Evolutionary conservation across 2,888 invertebrate genomes (phyloP), one percentile per base, ranked within the genome.

Genomic region (Eledone cirrhosa): DNA sequence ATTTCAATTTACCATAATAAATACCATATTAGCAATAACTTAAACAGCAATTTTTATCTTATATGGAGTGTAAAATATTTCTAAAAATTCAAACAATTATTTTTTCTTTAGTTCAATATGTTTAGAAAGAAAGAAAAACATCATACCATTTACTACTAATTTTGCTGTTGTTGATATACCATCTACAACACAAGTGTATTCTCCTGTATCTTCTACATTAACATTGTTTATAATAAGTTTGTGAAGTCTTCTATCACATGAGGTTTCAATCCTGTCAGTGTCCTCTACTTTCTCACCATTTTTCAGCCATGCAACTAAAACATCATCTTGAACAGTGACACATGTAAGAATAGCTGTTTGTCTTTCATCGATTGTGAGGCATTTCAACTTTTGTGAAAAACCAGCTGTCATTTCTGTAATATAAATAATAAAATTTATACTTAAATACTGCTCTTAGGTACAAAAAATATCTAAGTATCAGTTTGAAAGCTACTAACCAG

Each of bases 311-410:
- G 65, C 16, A 4, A 27, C 65, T 65, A 29, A 29, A 16, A 27
- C 65, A 65, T 65, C 65, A 24, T 65, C 65, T 65, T 65, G 65
- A 24, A 65, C 14, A 29, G 65, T n/a, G 16, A 29, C 65, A 27
- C 65, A 65, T 65, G 65, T 65, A n/a, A 65, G 65, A 24, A 65
- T 65, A 65, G 27, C 24, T 65, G 24, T 65, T 65, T 27, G n/a
- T 29, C 29, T 29, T 29, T 29, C 14, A 65, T n/a, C 29, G 16
- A 65, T 24, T 29, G 27, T 65, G n/a, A 24, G 24, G 16, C 29
- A 24, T 29, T 16, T 65, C 16, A 65, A 29, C 27, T 16, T 24
- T 8, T 65, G 24, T 24, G 65, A 29, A 19, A 65, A 65, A 14
- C 29, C 65, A 29, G 65, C 13, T 24, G 24, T 24, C 24, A 65